phyloP scores from a whole-genome alignment of 2,888 invertebrate species.

The Heliconius ismenius region DNA sequence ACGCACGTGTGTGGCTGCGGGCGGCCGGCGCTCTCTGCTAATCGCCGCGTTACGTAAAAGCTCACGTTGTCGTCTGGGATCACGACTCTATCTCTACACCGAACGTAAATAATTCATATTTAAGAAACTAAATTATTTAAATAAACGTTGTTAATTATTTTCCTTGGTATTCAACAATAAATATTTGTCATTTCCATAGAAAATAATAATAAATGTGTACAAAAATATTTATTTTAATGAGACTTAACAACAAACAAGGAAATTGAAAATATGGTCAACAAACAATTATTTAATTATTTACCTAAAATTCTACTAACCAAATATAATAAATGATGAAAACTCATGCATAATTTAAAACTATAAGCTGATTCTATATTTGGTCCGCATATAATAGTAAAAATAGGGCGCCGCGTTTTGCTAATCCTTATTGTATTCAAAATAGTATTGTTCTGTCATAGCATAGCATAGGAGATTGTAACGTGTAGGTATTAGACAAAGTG shows the following conservation, averaged over 20 bases:
- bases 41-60: slow-evolving; percentile 60
- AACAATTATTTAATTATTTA: not conserved
- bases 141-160: not conserved
- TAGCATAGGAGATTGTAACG: slow-evolving; percentile 34
- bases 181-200: not conserved
- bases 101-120: slow-evolving; percentile 9
- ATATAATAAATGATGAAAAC: not conserved
- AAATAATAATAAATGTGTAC: not conserved
- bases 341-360: not conserved
- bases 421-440: slow-evolving; percentile 46
- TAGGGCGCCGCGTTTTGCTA: slow-evolving; percentile 39
- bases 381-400: slow-evolving; percentile 32
- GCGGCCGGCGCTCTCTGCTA: slow-evolving; percentile 54
- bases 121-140: not conserved
- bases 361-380: slow-evolving; percentile 30
- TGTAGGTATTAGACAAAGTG: slow-evolving; percentile 31
- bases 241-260: no score
- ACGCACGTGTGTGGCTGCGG: slow-evolving; percentile 43
- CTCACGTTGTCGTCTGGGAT: slow-evolving; percentile 48
- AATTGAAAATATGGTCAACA: no score
- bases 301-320: not conserved
- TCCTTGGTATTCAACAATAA: no score
- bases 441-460: slow-evolving; percentile 47
- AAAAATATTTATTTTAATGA: not conserved
- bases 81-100: not conserved